Percentiles rank a stretch among this genome's conserved stretches.
Evolutionary conservation across 2,797 vertebrate genomes (phyloP).

Genomic region (Chelonia mydas): DNA sequence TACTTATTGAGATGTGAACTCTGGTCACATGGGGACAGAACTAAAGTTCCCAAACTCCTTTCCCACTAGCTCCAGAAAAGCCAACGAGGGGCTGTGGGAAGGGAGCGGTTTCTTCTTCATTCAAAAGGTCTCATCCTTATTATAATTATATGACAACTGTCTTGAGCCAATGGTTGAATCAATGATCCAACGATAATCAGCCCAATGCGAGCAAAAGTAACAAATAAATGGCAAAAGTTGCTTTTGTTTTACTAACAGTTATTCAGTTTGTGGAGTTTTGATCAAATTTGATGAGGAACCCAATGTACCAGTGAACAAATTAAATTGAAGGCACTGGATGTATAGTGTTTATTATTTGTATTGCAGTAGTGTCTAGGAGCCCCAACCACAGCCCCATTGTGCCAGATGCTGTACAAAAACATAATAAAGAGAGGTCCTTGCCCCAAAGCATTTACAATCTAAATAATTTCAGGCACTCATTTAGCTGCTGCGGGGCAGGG

Average conservation of each 20-base stretch:
- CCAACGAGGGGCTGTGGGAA: background rate
- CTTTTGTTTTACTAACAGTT: background rate
- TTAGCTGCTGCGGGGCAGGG: background rate
- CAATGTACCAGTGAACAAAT: background rate
- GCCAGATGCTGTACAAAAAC: background rate
- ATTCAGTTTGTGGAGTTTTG: background rate
- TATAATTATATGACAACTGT: rapidly evolving
- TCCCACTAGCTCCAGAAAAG: background rate
- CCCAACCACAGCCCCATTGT: background rate
- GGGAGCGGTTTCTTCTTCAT: rapidly evolving
- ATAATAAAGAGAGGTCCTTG: background rate
- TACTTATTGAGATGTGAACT: background rate
- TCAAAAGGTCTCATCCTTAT: rapidly evolving
- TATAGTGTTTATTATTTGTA: background rate
- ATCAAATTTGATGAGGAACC: background rate
- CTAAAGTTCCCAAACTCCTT: background rate
- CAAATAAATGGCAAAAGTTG: conserved; percentile 20
- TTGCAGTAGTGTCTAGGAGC: rapidly evolving
- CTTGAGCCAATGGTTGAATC: background rate
- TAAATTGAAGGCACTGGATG: background rate
- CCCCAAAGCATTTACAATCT: background rate
- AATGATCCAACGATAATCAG: background rate
- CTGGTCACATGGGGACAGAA: background rate
- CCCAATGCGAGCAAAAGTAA: background rate
- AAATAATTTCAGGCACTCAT: background rate